A percentile compares a stretch with the other conserved stretches of the same genome.
These are phyloP conservation scores for Plagiodera versicolora DNA, from an alignment of 2,888 invertebrate genomes.

Conservation along the genomic window DNA sequence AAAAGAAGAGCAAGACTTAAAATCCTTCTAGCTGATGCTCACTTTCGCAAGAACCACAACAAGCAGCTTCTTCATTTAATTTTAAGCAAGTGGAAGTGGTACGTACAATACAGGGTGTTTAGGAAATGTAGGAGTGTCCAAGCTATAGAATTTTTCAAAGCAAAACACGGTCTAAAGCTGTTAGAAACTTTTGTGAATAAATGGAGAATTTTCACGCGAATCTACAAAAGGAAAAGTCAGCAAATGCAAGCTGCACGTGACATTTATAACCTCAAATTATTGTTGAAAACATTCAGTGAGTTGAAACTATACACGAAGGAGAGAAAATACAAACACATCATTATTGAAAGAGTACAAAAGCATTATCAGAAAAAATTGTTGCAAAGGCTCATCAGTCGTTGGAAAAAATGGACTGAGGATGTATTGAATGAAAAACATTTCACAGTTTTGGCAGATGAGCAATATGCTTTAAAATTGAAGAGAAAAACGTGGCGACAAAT, in stretches of 20 bases:
- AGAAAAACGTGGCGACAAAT: slow-evolving; percentile 28
- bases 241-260: slow-evolving; percentile 22
- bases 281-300: slow-evolving; percentile 22
- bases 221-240: slow-evolving; percentile 21
- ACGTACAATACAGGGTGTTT: slow-evolving; percentile 22
- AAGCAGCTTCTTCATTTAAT: slow-evolving; percentile 24
- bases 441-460: slow-evolving; percentile 22
- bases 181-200: slow-evolving; percentile 32
- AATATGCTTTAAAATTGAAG: slow-evolving; percentile 30
- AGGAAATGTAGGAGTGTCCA: slow-evolving; percentile 29
- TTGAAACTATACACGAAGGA: slow-evolving; percentile 16
- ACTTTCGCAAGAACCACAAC: slow-evolving; percentile 35
- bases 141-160: slow-evolving; percentile 37
- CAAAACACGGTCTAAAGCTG: slow-evolving; percentile 33
- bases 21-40: slow-evolving; percentile 33
- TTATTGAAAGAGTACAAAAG: slow-evolving; percentile 12
- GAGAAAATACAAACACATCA: slow-evolving; percentile 11
- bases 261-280: slow-evolving; percentile 24
- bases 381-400: slow-evolving; percentile 19
- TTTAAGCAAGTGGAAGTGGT: slow-evolving; percentile 37
- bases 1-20: slow-evolving; percentile 31
- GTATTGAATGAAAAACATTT: slow-evolving; percentile 26
- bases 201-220: slow-evolving; percentile 36
- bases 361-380: slow-evolving; percentile 29
- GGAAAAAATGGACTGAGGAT: slow-evolving; percentile 21